These are phyloP conservation scores for Calypte anna DNA, from an alignment of 2,113 vertebrate species.

Conservation along the genomic window DNA sequence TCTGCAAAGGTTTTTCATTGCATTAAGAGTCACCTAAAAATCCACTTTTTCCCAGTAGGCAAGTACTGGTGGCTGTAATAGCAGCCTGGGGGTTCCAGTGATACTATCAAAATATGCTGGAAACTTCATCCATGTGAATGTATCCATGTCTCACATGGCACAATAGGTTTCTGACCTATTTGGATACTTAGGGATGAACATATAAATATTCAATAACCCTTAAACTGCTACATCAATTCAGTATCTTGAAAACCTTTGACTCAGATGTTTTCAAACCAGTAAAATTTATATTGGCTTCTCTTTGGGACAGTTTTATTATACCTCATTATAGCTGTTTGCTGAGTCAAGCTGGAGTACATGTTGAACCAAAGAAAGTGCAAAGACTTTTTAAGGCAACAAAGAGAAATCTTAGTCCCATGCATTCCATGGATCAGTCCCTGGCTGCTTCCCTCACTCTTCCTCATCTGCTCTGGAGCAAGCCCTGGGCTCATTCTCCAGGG, in stretches of 20 bases:
- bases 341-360: neutral
- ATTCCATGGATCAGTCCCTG: rapidly evolving
- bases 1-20: neutral
- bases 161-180: slow-evolving; percentile 20
- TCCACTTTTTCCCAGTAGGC: neutral
- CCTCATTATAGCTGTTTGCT: neutral
- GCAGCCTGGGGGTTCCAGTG: neutral
- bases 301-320: slow-evolving; percentile 33
- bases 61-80: neutral
- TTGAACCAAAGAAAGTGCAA: neutral
- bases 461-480: neutral
- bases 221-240: slow-evolving; percentile 32
- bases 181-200: slow-evolving; percentile 6
- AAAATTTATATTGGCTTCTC: neutral
- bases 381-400: neutral
- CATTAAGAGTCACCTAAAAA: neutral
- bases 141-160: neutral
- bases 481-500: rapidly evolving
- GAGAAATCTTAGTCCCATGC: neutral
- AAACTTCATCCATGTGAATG: neutral
- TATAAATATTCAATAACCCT: slow-evolving; percentile 26
- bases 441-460: neutral
- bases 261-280: slow-evolving; percentile 1
- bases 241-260: slow-evolving; percentile 27
- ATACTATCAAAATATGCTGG: neutral